These are phyloP conservation scores for Akabosia matsudoensis DNA, from an alignment of 1,140 invertebrate genomes.

Conservation along the genomic window DNA sequence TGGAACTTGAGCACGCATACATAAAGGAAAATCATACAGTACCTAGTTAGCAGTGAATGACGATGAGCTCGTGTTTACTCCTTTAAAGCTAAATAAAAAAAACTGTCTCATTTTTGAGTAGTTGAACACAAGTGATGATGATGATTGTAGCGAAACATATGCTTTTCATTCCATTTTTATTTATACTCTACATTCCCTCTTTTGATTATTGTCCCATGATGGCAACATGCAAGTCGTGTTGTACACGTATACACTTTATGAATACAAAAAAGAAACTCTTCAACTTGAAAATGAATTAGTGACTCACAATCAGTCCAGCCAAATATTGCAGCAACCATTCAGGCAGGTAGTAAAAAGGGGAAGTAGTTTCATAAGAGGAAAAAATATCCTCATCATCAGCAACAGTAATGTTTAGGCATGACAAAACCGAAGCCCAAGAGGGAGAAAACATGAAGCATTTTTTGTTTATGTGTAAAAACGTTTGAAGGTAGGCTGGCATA, in stretches of 20 bases:
- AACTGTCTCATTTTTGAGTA: not conserved
- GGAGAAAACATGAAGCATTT: not conserved
- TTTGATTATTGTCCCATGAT: slow-evolving; percentile 1
- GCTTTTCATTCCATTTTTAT: not conserved
- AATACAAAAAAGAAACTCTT: not conserved
- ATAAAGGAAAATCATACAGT: not conserved
- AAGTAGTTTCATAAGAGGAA: not conserved
- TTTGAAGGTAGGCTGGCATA: no score
- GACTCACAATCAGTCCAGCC: not conserved
- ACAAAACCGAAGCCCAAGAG: not conserved
- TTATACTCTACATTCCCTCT: not conserved
- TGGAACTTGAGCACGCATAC: slow-evolving; percentile 15
- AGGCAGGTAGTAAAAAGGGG: not conserved
- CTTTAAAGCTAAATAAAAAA: not conserved
- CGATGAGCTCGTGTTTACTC: slow-evolving; percentile 13
- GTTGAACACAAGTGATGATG: not conserved
- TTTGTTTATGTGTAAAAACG: not conserved
- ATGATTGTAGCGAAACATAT: not conserved
- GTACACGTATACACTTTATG: no score
- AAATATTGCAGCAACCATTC: not conserved
- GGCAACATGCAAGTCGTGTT: not conserved
- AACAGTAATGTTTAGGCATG: not conserved
- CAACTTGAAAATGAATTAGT: slow-evolving; percentile 23
- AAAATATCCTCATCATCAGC: not conserved
- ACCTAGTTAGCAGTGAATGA: not conserved